A percentile compares a stretch with the other conserved stretches of the same genome.
Evolutionary conservation across 1,140 invertebrate species (phyloP).

Genomic region (Cepaea nemoralis): DNA sequence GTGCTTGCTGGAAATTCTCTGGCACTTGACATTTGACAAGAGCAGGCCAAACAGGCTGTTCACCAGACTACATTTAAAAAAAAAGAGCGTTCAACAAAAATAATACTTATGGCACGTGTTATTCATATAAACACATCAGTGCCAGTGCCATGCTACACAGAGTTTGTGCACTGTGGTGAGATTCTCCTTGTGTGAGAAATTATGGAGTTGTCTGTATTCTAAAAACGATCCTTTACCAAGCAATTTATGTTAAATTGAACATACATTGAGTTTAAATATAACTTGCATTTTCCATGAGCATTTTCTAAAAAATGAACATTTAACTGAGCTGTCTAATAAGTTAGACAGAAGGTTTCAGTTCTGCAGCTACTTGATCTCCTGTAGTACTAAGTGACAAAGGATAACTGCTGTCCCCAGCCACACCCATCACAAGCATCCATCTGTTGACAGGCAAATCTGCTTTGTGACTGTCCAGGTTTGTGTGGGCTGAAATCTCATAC

Average conservation of each 20-base stretch:
- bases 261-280: not conserved
- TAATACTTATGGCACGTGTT: no score
- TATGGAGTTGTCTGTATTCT: no score
- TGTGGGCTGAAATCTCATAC: constrained; percentile 68
- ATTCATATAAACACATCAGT: no score
- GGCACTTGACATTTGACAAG: no score
- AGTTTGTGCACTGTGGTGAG: no score
- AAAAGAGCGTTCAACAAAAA: no score
- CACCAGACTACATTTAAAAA: no score
- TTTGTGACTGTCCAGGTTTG: constrained; percentile 67
- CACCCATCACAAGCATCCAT: constrained; percentile 64
- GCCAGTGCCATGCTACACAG: no score
- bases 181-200: no score
- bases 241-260: not conserved
- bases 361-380: constrained; percentile 22
- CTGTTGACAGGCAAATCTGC: constrained; percentile 69
- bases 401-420: constrained; percentile 51
- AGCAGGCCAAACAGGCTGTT: no score
- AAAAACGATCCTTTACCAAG: no score
- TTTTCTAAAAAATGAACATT: not conserved
- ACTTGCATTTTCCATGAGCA: not conserved
- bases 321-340: not conserved
- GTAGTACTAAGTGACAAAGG: constrained; percentile 13
- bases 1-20: no score
- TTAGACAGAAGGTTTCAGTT: constrained; percentile 35